A percentile compares a stretch with the other conserved stretches of the same genome.
phyloP scores from a whole-genome alignment of 2,888 invertebrate genomes.

The Sinotaia quadrata region DNA sequence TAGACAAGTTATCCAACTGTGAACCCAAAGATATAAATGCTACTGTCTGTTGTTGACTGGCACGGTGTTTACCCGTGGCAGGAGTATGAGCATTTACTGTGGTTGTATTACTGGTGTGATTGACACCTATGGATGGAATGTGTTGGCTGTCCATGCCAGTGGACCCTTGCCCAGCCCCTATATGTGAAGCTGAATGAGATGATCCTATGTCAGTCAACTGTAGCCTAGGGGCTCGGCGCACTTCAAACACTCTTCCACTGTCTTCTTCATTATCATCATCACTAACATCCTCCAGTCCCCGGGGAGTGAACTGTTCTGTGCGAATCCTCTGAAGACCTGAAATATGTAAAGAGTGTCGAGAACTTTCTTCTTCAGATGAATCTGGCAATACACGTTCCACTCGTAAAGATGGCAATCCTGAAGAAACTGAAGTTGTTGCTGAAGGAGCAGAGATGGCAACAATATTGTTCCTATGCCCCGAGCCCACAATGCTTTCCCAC shows the following conservation, averaged over 20 bases:
- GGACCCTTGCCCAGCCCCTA: neutral
- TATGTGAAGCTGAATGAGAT: too few species aligned
- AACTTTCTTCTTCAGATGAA: conserved; percentile 12
- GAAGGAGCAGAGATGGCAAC: neutral
- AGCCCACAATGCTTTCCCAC: conserved; percentile 15
- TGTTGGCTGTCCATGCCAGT: conserved; percentile 9
- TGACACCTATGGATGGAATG: conserved; percentile 25
- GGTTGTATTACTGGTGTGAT: conserved; percentile 18
- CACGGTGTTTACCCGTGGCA: neutral
- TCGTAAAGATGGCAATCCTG: conserved; percentile 7
- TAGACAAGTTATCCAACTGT: neutral
- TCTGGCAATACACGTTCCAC: conserved; percentile 22
- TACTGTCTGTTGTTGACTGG: conserved; percentile 2
- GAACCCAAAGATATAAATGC: neutral
- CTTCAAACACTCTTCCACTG: conserved; percentile 30
- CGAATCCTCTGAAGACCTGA: conserved; percentile 26
- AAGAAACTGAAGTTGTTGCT: conserved; percentile 12
- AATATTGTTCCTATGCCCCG: conserved; percentile 15
- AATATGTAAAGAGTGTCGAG: conserved; percentile 8
- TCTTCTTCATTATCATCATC: conserved; percentile 32
- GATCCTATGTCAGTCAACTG: neutral
- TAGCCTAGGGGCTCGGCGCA: neutral
- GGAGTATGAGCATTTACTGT: neutral
- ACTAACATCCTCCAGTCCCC: conserved; percentile 26
- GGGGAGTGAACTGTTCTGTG: conserved; percentile 40